Conservation (phyloP, 2,888 invertebrate species). For the Sphaerolaimus hirsutus region DNA sequence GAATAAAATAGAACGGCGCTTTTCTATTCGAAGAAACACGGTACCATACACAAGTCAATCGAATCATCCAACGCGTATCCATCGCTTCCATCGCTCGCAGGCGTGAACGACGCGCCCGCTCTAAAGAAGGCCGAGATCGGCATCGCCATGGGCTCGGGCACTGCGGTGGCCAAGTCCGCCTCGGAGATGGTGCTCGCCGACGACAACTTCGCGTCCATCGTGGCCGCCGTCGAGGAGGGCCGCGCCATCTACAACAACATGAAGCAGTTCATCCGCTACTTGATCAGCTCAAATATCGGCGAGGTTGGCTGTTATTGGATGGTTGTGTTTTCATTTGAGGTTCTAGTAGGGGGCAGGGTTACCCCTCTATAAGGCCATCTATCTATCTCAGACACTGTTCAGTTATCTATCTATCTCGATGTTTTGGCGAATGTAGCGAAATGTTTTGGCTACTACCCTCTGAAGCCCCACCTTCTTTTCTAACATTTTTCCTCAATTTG, state of each 20-base stretch:
- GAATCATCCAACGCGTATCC: no score
- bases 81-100: no score
- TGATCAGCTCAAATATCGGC: slow-evolving; percentile 97
- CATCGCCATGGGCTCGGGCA: slow-evolving; percentile 97
- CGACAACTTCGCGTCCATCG: slow-evolving; percentile 96
- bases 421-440: no score
- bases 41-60: no score
- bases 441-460: background rate
- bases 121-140: slow-evolving; percentile 48
- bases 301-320: slow-evolving; percentile 37
- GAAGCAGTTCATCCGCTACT: slow-evolving; percentile 98
- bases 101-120: slow-evolving; percentile 95
- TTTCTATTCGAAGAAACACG: no score
- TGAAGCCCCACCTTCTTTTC: no score
- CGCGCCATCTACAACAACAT: slow-evolving; percentile 99
- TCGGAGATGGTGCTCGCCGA: slow-evolving; percentile 98
- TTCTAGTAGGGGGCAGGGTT: no score
- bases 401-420: no score
- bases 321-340: no score
- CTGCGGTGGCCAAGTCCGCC: slow-evolving; percentile 92
- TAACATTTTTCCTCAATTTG: no score
- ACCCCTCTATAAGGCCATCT: background rate
- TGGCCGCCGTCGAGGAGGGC: slow-evolving; percentile 92
- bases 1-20: no score
- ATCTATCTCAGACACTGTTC: background rate